Conservation (phyloP, 2,888 invertebrate species). For the Drosophila seclusa region DNA sequence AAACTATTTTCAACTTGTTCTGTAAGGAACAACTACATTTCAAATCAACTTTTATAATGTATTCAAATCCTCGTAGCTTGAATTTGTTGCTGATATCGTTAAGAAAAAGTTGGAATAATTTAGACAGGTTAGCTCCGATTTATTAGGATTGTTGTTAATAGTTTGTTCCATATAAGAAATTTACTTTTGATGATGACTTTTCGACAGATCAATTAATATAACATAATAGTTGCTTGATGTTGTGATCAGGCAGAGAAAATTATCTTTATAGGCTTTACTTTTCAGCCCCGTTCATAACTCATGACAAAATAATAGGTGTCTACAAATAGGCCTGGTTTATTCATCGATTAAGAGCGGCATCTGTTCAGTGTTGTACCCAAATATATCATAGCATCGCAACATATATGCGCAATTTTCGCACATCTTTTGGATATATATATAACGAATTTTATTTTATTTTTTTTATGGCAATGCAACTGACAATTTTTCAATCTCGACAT, state of each 20-base stretch:
- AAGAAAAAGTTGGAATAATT: not conserved
- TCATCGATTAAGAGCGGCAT: conserved; percentile 33
- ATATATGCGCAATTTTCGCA: conserved; percentile 48
- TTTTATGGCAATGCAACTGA: conserved; percentile 69
- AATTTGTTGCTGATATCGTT: not conserved
- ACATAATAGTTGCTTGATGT: not conserved
- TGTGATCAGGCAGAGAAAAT: rapidly evolving
- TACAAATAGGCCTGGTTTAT: conserved; percentile 21
- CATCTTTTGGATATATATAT: conserved; percentile 23
- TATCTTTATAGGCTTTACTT: not conserved
- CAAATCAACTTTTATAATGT: not conserved
- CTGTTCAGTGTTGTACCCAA: conserved; percentile 3
- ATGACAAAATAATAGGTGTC: not conserved
- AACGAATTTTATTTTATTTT: not conserved
- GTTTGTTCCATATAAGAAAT: not conserved
- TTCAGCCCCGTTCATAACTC: not conserved
- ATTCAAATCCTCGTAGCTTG: not conserved
- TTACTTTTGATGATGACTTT: not conserved
- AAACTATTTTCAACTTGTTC: not conserved
- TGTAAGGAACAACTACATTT: not conserved
- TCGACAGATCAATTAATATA: not conserved
- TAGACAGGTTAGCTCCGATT: not conserved
- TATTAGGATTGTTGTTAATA: not conserved
- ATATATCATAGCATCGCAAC: conserved; percentile 26
- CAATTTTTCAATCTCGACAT: conserved; percentile 75